A percentile compares a stretch with the other conserved stretches of the same genome.
phyloP scores from a whole-genome alignment of 2,797 vertebrate species.

The Antennarius maculatus region DNA sequence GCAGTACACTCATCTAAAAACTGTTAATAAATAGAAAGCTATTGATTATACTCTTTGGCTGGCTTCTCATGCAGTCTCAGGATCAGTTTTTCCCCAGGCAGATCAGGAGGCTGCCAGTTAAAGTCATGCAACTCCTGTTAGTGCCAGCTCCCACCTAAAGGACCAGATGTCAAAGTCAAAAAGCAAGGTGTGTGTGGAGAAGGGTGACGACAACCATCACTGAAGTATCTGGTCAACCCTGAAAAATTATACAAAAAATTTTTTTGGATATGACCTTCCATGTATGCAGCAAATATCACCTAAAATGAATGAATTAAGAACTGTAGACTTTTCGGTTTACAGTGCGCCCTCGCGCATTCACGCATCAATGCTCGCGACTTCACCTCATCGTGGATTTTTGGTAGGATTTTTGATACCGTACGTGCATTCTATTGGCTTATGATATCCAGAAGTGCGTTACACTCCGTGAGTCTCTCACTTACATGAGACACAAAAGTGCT shows the following conservation, averaged over 20 bases:
- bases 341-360: background rate
- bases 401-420: too few relatives aligned
- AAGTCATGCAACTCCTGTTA: conserved; percentile 70
- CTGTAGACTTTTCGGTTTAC: background rate
- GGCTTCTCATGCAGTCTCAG: conserved; percentile 70
- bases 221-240: conserved; percentile 6
- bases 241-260: background rate
- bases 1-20: conserved; percentile 79
- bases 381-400: too few relatives aligned
- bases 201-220: conserved; percentile 9
- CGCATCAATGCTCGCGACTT: too few relatives aligned
- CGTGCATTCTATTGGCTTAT: too few relatives aligned
- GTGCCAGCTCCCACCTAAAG: conserved; percentile 56
- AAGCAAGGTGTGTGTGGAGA: conserved; percentile 14
- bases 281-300: background rate
- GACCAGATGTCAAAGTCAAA: conserved; percentile 41
- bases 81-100: conserved; percentile 71
- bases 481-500: too few relatives aligned
- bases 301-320: background rate
- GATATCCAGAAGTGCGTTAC: too few relatives aligned
- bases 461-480: too few relatives aligned
- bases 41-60: conserved; percentile 80
- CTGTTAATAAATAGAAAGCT: conserved; percentile 82
- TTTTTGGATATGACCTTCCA: background rate
- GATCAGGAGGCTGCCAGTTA: conserved; percentile 63